Conservation (phyloP, 1,140 invertebrate genomes). For the Oscheius sp. region DNA sequence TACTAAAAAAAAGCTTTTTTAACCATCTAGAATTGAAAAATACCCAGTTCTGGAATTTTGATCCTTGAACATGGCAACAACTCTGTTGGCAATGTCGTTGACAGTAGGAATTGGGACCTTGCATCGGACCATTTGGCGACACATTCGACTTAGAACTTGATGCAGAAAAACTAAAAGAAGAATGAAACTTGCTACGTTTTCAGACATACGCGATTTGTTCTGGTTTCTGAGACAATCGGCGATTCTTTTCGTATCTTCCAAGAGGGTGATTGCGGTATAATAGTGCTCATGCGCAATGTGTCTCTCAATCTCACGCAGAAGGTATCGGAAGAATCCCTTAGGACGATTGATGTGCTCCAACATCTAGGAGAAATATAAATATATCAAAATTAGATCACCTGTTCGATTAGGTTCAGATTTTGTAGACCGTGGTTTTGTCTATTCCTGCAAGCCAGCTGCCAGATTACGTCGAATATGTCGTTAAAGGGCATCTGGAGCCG, state of each 20-base stretch:
- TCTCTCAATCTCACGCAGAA: constrained; percentile 24
- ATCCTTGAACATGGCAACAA: constrained; percentile 11
- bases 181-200: neutral
- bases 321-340: constrained; percentile 18
- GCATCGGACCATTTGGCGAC: constrained; percentile 19
- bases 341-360: constrained; percentile 14
- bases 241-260: constrained; percentile 7
- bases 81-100: constrained; percentile 23
- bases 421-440: neutral
- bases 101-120: constrained; percentile 8
- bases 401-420: constrained; percentile 15
- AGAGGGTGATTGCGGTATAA: constrained; percentile 20
- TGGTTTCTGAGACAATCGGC: constrained; percentile 13
- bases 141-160: constrained; percentile 25
- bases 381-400: neutral
- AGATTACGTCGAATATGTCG: constrained; percentile 23
- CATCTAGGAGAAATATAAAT: neutral
- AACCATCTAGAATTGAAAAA: neutral
- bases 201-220: constrained; percentile 17
- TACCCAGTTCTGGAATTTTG: constrained; percentile 8
- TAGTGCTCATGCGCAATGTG: constrained; percentile 27
- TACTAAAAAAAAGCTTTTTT: neutral
- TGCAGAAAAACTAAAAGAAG: constrained; percentile 16
- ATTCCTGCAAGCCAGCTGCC: constrained; percentile 20
- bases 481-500: neutral